Evolutionary conservation across 2,113 vertebrate genomes (phyloP).

Genomic region (Gallinago paraguaiae): DNA sequence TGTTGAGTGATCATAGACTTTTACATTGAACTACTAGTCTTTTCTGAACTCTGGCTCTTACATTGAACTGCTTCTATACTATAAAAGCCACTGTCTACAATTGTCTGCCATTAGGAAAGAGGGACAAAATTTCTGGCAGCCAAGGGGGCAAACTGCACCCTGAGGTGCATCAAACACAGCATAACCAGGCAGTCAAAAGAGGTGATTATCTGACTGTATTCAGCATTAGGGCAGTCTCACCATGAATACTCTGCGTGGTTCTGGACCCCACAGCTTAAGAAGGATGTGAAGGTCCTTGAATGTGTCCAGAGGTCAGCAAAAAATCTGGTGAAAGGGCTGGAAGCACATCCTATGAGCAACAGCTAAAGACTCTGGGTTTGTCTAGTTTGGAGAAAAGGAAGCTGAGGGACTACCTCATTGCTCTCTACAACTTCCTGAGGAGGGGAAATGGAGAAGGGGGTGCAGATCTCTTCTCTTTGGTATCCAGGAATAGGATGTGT

Average conservation of each 20-base stretch:
- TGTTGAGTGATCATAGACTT: background rate
- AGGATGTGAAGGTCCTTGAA: background rate
- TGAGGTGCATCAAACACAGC: background rate
- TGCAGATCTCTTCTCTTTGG: background rate
- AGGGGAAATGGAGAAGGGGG: background rate
- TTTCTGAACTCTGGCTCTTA: background rate
- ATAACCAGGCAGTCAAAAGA: background rate
- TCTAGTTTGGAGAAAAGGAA: background rate
- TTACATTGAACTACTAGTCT: background rate
- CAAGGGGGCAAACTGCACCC: background rate
- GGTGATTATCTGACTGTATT: background rate
- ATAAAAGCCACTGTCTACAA: background rate
- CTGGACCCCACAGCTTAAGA: background rate
- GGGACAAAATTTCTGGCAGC: background rate
- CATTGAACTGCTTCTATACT: background rate
- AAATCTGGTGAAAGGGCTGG: background rate
- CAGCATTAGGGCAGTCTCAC: background rate
- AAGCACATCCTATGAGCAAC: background rate
- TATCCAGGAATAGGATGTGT: background rate
- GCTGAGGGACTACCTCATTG: background rate
- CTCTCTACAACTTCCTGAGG: background rate
- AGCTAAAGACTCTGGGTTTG: background rate
- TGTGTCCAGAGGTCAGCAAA: background rate
- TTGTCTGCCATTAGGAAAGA: background rate
- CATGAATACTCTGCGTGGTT: background rate